These are phyloP conservation scores for Tinea semifulvella DNA, from an alignment of 2,888 invertebrate genomes.

Conservation along the genomic window DNA sequence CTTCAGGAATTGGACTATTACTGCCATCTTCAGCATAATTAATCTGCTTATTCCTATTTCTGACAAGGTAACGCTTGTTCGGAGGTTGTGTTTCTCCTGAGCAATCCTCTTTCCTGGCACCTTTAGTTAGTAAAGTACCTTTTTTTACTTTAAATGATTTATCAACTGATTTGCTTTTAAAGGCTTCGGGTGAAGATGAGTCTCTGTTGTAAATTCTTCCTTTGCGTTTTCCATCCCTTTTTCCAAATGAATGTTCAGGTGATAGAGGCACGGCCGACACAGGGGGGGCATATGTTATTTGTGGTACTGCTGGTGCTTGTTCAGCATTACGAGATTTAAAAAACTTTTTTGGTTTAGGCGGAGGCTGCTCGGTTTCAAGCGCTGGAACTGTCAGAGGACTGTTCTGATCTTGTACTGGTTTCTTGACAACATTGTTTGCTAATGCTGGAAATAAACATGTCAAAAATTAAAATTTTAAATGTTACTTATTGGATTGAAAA, in stretches of 20 bases:
- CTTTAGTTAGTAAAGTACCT: slow-evolving; percentile 48
- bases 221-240: slow-evolving; percentile 38
- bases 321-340: slow-evolving; percentile 86
- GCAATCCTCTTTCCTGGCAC: slow-evolving; percentile 51
- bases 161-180: slow-evolving; percentile 46
- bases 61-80: slow-evolving; percentile 57
- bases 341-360: slow-evolving; percentile 86
- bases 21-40: slow-evolving; percentile 72
- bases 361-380: slow-evolving; percentile 58
- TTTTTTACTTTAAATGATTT: slow-evolving; percentile 46
- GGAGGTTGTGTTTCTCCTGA: slow-evolving; percentile 53
- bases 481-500: too few species aligned
- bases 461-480: background rate
- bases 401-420: slow-evolving; percentile 61
- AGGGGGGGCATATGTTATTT: slow-evolving; percentile 60
- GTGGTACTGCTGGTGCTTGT: slow-evolving; percentile 62
- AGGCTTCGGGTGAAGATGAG: slow-evolving; percentile 58
- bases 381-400: slow-evolving; percentile 63
- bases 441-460: slow-evolving; percentile 43
- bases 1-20: slow-evolving; percentile 58
- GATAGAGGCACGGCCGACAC: slow-evolving; percentile 52
- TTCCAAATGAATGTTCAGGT: slow-evolving; percentile 50
- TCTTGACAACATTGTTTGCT: slow-evolving; percentile 46
- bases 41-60: slow-evolving; percentile 68
- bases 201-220: slow-evolving; percentile 45